These are phyloP conservation scores for Hippocampus abdominalis DNA, from an alignment of 2,113 vertebrate species.

Conservation along the genomic window DNA sequence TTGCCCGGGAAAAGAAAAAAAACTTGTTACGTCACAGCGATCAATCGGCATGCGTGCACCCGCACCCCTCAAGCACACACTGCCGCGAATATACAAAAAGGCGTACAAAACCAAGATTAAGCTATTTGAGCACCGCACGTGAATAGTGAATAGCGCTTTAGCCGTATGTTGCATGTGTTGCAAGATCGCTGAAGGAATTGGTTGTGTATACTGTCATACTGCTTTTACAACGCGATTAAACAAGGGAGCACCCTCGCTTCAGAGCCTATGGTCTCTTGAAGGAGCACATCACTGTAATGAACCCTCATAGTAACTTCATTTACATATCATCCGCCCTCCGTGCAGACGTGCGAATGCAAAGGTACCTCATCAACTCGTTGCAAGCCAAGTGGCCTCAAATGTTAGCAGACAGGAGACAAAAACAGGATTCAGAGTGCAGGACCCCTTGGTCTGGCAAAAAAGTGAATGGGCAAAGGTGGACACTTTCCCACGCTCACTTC, in stretches of 20 bases:
- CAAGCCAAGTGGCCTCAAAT: conserved; percentile 6
- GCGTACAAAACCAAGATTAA: neutral
- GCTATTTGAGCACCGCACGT: neutral
- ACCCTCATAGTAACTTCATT: neutral
- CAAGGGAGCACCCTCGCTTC: neutral
- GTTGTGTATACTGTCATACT: neutral
- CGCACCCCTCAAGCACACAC: neutral
- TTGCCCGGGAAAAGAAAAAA: conserved; percentile 13
- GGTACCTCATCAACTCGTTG: conserved; percentile 4
- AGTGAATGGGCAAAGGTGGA: conserved; percentile 14
- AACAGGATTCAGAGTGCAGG: neutral
- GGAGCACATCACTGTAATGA: neutral
- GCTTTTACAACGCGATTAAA: too few species aligned
- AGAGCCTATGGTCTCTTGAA: neutral
- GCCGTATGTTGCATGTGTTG: neutral
- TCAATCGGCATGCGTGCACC: conserved; percentile 13
- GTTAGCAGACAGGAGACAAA: neutral
- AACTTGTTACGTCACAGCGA: conserved; percentile 44
- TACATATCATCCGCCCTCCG: neutral
- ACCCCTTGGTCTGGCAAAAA: neutral
- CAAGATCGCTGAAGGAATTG: neutral
- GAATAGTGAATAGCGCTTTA: neutral
- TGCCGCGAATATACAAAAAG: neutral
- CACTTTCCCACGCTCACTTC: conserved; percentile 37
- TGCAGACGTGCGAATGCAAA: conserved; percentile 5